Evolutionary conservation across 2,797 vertebrate species (phyloP).

Genomic region (Enteromius afrohamiltoni): DNA sequence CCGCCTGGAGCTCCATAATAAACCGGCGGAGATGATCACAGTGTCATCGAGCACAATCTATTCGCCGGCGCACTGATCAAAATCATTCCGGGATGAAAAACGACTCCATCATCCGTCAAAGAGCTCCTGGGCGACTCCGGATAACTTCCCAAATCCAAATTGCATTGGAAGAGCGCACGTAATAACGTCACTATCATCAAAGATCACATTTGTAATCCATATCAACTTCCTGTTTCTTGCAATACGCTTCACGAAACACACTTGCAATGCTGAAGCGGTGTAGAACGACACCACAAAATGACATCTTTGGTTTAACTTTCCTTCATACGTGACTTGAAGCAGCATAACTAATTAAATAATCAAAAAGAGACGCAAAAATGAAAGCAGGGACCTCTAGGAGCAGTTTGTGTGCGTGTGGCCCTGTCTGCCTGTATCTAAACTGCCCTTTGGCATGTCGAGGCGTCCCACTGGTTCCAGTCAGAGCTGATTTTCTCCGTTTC

Average conservation of each 20-base stretch:
- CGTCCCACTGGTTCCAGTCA: constrained; percentile 32
- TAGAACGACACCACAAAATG: not conserved
- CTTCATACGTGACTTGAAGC: not conserved
- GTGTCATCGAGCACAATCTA: constrained; percentile 28
- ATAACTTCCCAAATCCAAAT: constrained; percentile 44
- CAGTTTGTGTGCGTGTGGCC: not conserved
- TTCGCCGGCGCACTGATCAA: constrained; percentile 24
- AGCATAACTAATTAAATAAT: not conserved
- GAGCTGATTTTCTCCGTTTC: constrained; percentile 18
- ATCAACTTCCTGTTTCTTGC: constrained; percentile 15
- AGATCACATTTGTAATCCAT: constrained; percentile 34
- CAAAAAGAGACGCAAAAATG: not conserved
- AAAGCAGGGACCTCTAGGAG: not conserved
- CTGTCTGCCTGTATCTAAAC: constrained; percentile 12
- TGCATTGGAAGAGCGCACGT: constrained; percentile 22
- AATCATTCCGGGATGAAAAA: constrained; percentile 38
- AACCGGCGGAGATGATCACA: constrained; percentile 35
- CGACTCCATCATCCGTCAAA: constrained; percentile 42
- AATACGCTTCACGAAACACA: not conserved
- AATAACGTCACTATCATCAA: constrained; percentile 39
- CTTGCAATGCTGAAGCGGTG: not conserved
- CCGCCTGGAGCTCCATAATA: constrained; percentile 16
- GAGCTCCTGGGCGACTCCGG: constrained; percentile 23
- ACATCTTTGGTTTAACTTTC: not conserved
- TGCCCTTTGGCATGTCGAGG: constrained; percentile 13